Evolutionary conservation across 2,113 vertebrate species (phyloP).

Genomic region (Diadophis punctatus): DNA sequence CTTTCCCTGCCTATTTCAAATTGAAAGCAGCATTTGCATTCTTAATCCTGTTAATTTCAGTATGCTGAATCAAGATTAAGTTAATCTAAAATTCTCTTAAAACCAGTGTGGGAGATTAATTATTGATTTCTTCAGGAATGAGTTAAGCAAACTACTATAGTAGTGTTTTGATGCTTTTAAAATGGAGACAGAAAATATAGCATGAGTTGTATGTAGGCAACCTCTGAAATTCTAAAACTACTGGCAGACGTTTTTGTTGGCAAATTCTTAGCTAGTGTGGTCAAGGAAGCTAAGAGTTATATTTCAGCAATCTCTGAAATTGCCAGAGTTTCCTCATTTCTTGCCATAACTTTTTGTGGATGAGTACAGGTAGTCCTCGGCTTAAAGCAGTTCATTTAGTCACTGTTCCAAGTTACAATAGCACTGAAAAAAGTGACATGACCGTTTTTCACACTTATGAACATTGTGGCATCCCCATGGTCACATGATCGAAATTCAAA

Average conservation of each 20-base stretch:
- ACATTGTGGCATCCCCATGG: too few relatives aligned
- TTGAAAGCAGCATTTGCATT: neutral
- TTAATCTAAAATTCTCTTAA: neutral
- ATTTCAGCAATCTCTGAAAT: neutral
- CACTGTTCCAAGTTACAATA: too few relatives aligned
- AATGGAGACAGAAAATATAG: neutral
- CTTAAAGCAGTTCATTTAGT: too few relatives aligned
- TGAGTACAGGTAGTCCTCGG: neutral
- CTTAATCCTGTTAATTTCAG: neutral
- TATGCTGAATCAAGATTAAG: neutral
- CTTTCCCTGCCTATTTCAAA: neutral
- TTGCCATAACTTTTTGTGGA: neutral
- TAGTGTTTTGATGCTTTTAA: neutral
- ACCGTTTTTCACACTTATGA: too few relatives aligned
- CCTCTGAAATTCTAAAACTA: neutral
- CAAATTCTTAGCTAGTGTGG: neutral
- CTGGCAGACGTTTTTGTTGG: neutral
- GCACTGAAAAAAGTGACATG: too few relatives aligned
- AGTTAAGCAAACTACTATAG: neutral
- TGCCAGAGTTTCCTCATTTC: neutral
- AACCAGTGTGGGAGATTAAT: neutral
- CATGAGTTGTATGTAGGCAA: neutral
- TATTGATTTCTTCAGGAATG: neutral
- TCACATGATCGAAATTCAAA: too few relatives aligned
- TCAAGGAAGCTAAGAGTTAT: neutral